These are phyloP conservation scores for Arnoldichthys spilopterus DNA, from an alignment of 2,797 vertebrate genomes.

Conservation along the genomic window DNA sequence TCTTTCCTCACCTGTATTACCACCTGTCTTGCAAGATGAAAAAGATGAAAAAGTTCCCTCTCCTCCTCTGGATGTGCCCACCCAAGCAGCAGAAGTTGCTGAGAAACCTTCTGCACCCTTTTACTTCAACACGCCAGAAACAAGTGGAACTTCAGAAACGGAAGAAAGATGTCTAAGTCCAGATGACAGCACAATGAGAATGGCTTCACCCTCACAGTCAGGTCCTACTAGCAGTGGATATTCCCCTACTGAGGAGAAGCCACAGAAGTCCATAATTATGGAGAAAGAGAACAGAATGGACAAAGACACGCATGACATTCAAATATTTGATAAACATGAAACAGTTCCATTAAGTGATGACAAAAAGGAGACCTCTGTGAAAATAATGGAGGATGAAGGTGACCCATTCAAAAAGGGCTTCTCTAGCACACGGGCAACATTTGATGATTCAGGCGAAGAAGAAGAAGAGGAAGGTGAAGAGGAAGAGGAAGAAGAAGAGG, in stretches of 20 bases:
- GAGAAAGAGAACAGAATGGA: slow-evolving; percentile 66
- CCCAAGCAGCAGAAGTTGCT: slow-evolving; percentile 57
- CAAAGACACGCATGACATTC: slow-evolving; percentile 55
- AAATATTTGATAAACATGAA: slow-evolving; percentile 66
- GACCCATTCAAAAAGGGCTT: slow-evolving; percentile 61
- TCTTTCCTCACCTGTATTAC: slow-evolving; percentile 49
- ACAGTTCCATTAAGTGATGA: slow-evolving; percentile 53
- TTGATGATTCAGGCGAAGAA: slow-evolving; percentile 76
- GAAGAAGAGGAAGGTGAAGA: slow-evolving; percentile 72
- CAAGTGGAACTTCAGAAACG: slow-evolving; percentile 79
- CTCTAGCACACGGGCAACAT: slow-evolving; percentile 63
- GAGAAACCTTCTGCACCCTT: slow-evolving; percentile 67
- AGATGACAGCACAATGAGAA: slow-evolving; percentile 94
- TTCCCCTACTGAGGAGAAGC: slow-evolving; percentile 92
- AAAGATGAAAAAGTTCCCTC: slow-evolving; percentile 59
- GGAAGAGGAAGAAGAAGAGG: slow-evolving; percentile 74
- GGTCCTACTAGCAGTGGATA: slow-evolving; percentile 92
- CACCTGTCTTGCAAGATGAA: slow-evolving; percentile 53
- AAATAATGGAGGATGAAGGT: slow-evolving; percentile 46
- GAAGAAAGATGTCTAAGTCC: slow-evolving; percentile 93
- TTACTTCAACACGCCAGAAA: slow-evolving; percentile 67
- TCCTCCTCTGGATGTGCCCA: slow-evolving; percentile 59
- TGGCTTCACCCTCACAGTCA: slow-evolving; percentile 92
- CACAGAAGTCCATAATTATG: slow-evolving; percentile 70
- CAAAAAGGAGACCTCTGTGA: slow-evolving; percentile 52